Conservation (phyloP, 2,888 invertebrate genomes). For the Nineta flava region DNA sequence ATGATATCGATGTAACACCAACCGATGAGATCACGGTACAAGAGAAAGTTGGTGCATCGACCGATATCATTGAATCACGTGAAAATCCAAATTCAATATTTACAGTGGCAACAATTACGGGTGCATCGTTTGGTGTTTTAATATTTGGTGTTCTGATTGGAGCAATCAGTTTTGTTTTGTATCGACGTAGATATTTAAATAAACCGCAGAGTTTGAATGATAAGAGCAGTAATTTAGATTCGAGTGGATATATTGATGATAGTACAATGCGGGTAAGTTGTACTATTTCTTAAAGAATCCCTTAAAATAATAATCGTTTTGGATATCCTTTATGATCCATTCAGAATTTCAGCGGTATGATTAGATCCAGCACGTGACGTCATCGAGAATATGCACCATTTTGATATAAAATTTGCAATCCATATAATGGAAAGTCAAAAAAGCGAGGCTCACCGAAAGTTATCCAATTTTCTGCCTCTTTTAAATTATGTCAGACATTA, state of each 20-base stretch:
- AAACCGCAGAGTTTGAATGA: conserved; percentile 71
- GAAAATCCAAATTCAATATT: conserved; percentile 18
- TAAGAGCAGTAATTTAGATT: conserved; percentile 71
- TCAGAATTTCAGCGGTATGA: no score
- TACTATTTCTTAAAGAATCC: conserved; percentile 7
- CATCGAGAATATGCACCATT: no score
- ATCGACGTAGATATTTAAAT: conserved; percentile 57
- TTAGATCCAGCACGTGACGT: no score
- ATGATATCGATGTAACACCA: not conserved
- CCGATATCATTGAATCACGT: conserved; percentile 23
- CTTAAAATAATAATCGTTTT: no score
- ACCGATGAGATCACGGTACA: not conserved
- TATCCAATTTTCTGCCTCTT: no score
- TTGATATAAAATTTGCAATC: no score
- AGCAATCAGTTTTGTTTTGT: conserved; percentile 49
- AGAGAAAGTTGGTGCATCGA: conserved; percentile 8
- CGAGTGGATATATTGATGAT: conserved; percentile 75
- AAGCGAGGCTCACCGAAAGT: no score
- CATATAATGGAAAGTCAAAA: no score
- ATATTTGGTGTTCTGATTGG: conserved; percentile 46
- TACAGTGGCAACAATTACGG: conserved; percentile 47
- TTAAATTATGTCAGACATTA: no score
- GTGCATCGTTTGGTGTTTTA: conserved; percentile 50
- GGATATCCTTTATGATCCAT: no score
- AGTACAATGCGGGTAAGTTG: conserved; percentile 64